Conservation (phyloP, 2,797 vertebrate species). For the Mormyrus proboscirostris region DNA sequence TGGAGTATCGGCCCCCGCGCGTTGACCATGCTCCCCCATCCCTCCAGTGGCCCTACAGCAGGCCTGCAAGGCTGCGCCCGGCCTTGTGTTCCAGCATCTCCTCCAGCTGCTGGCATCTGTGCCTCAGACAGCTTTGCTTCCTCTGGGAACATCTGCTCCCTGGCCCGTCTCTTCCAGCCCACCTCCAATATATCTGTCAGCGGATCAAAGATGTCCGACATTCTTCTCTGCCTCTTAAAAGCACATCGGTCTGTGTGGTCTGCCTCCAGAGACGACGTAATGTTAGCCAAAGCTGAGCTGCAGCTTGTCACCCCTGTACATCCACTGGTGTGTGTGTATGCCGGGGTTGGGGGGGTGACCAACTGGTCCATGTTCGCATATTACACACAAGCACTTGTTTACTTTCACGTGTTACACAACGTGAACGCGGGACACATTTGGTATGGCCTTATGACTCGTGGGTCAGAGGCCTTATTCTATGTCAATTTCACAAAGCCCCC, state of each 20-base stretch:
- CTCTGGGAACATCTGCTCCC: not conserved
- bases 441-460: not conserved
- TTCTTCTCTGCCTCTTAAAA: conserved; percentile 40
- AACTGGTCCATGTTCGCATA: not conserved
- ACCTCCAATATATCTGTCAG: conserved; percentile 35
- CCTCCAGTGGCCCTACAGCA: not conserved
- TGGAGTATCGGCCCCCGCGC: not conserved
- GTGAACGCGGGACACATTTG: not conserved
- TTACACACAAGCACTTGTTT: not conserved
- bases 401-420: not conserved
- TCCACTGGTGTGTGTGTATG: not conserved
- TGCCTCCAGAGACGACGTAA: conserved; percentile 37
- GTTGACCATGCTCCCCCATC: not conserved
- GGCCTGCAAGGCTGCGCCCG: not conserved
- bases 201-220: conserved; percentile 47
- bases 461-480: not conserved
- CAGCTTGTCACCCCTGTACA: conserved; percentile 34
- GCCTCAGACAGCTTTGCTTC: not conserved
- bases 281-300: conserved; percentile 28
- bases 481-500: not conserved
- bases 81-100: not conserved
- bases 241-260: conserved; percentile 54
- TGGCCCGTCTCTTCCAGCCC: not conserved
- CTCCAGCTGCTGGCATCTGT: conserved; percentile 1
- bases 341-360: too few relatives aligned